Base-by-base conservation (phyloP, 1,140 invertebrate genomes). In the Orussus abietinus region DNA sequence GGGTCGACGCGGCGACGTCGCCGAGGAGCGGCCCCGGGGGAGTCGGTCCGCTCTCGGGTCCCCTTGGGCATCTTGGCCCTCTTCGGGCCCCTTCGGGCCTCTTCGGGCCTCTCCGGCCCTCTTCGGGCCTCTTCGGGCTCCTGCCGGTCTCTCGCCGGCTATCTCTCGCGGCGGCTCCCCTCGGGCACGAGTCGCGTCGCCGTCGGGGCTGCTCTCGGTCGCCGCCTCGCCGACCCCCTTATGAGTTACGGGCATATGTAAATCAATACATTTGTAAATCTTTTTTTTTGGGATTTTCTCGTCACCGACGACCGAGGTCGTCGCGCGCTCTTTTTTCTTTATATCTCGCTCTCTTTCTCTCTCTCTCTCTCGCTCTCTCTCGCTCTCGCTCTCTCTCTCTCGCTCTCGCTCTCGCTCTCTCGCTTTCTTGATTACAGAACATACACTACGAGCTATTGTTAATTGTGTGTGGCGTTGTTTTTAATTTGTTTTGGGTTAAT, bases 231-330 rank as follows among this genome's bases (percentile, higher is more conserved):
- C 61, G 59, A 48, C 61, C 66, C 68, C 29, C 70, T 72, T 74
- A 72, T 62, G 59, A 71, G 64, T 74, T 72, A 74, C 70, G 69
- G 69, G 69, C 69, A 74, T 74, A 74, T 74, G 71, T 74, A 74
- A 74, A 74, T 70, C 71, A 74, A 74, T 74, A 74, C 64, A 72
- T 74, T 74, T 74, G 69, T 74, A 74, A 74, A 74, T 74, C 69
- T 65, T 32, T 32, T 68, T 63, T 69, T 66, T 69, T 48, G 56
- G 53, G 1, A 50, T 64, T 68, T 66, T 62, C 57, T 40, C 14
- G 19, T 29, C 20, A n/a, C 25, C 22, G 15, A 26, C 37, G 28
- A 25, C 31, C 31, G 5, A 14, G 12, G 12, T 7, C 9, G 43
- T 31, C 36, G 48, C 37, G 26, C 45, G 26, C 47, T 43, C 35